Evolutionary conservation across 2,888 invertebrate genomes (phyloP).

Genomic region (Branchipolynoe longqiensis): DNA sequence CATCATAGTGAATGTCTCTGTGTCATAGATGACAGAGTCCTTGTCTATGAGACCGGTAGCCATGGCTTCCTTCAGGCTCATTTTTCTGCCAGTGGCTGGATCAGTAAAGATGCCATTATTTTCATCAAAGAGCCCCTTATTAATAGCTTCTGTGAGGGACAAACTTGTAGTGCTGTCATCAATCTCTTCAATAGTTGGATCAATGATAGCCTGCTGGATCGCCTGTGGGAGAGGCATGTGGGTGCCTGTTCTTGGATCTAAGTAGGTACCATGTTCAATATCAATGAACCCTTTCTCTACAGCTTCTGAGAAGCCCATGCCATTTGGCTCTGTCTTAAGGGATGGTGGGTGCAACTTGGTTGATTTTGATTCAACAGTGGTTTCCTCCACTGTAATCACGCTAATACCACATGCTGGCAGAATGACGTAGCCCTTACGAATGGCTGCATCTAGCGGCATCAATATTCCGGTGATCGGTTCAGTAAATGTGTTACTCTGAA

Average conservation of each 20-base stretch:
- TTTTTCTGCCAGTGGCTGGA: slow-evolving; percentile 62
- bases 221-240: slow-evolving; percentile 91
- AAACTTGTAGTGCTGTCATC: slow-evolving; percentile 84
- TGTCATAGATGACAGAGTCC: slow-evolving; percentile 84
- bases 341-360: slow-evolving; percentile 64
- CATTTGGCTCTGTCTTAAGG: slow-evolving; percentile 82
- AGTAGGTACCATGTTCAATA: slow-evolving; percentile 58
- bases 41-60: slow-evolving; percentile 82
- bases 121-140: slow-evolving; percentile 90
- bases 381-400: slow-evolving; percentile 61
- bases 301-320: slow-evolving; percentile 95
- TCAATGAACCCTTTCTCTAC: slow-evolving; percentile 87
- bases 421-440: slow-evolving; percentile 68
- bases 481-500: slow-evolving; percentile 66
- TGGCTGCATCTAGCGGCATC: slow-evolving; percentile 70
- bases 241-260: slow-evolving; percentile 84
- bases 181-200: slow-evolving; percentile 66
- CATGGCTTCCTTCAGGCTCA: slow-evolving; percentile 61
- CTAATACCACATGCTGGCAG: slow-evolving; percentile 66
- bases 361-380: slow-evolving; percentile 84
- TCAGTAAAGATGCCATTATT: slow-evolving; percentile 88
- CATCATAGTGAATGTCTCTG: slow-evolving; percentile 89
- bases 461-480: slow-evolving; percentile 72
- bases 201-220: slow-evolving; percentile 83
- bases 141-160: slow-evolving; percentile 91